Evolutionary conservation across 2,113 vertebrate species (phyloP), one percentile per base, ranked within the genome.

Genomic region (Anolis sagrei): DNA sequence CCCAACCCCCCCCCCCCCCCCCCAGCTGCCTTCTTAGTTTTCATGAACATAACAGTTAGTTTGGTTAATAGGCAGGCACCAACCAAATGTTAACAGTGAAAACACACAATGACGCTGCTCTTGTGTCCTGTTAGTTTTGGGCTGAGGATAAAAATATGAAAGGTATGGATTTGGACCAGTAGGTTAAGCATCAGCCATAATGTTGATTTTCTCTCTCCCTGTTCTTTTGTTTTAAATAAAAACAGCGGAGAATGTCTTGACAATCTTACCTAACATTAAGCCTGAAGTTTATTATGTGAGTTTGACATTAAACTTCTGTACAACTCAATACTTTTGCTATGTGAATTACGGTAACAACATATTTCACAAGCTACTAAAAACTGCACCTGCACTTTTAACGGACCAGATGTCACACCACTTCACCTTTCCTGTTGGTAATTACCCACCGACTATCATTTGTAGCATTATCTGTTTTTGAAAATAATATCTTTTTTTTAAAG

Each of bases 271-370:
- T 62, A 54, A 64, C 48, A 9, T 48, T 83, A 10, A 75, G 14
- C 16, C n/a, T 6, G 70, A 83, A 58, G 16, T 51, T 27, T 79
- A 62, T 62, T 49, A 2, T 76, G 32, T 76, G n/a, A 44, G 39
- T 76, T 84, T 76, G 39, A 76, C 16, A 62, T 18, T 68, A 88
- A 92, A 72, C 86, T n/a, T 64, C 7, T 0, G 27, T 89, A 76
- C 36, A 39, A 77, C 89, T 88, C 61, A 81, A 49, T 23, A 1
- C 70, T 89, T 87, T 90, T n/a, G 58, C 54, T 75, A 70, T 82
- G 76, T 10, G 58, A 75, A 11, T 66, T 86, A n/a, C n/a, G n/a
- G n/a, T n/a, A 75, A 62, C 84, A 86, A 82, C 85, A 81, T 88
- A 64, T 83, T 89, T 86, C 51, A 82, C 62, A 61, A 69, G 14